Conservation (phyloP, 2,113 vertebrate genomes). For the Myotis yumanensis region DNA sequence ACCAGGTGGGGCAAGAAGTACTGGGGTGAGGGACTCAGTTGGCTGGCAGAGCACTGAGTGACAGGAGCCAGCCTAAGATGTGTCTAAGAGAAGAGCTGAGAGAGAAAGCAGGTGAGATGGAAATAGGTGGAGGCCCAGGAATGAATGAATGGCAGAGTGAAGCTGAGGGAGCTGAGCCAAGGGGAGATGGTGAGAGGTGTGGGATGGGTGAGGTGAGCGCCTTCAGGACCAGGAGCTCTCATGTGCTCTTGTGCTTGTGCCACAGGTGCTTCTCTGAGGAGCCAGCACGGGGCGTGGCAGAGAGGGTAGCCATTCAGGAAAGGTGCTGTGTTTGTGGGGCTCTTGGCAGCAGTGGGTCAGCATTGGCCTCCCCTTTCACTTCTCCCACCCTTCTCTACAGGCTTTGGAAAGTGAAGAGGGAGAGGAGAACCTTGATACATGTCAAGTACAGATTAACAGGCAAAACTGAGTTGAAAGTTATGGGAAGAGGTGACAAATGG, state of each 20-base stretch:
- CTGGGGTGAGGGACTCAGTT: neutral
- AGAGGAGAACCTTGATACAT: neutral
- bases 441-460: neutral
- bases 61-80: neutral
- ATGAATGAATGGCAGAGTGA: neutral
- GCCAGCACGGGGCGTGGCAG: neutral
- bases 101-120: neutral
- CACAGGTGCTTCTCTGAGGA: neutral
- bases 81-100: neutral
- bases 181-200: neutral
- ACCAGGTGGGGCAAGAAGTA: neutral
- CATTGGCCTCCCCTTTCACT: neutral
- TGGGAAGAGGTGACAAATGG: neutral
- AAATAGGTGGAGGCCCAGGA: neutral
- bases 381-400: neutral
- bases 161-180: neutral
- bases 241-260: neutral
- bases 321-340: neutral
- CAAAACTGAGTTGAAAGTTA: conserved; percentile 37
- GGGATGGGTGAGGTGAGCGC: neutral
- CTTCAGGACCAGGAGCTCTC: neutral
- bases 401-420: neutral
- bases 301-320: neutral
- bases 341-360: neutral
- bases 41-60: neutral